A percentile compares a stretch with the other conserved stretches of the same genome.
phyloP scores from a whole-genome alignment of 2,797 vertebrate genomes.

The Muscicapa comitata region DNA sequence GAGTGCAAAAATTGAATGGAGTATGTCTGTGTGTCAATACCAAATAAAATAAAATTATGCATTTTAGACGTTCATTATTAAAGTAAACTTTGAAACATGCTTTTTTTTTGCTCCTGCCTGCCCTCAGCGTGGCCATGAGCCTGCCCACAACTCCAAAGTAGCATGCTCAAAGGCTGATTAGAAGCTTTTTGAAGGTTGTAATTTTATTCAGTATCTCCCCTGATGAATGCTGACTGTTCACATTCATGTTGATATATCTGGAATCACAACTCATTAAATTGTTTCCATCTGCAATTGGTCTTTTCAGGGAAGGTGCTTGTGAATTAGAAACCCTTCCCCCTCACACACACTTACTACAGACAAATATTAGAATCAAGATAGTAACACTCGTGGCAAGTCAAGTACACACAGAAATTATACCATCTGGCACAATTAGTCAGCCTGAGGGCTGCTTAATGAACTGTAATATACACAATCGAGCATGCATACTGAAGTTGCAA shows the following conservation, averaged over 20 bases:
- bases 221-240: conserved; percentile 16
- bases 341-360: background rate
- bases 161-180: background rate
- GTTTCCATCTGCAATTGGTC: conserved; percentile 43
- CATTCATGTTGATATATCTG: conserved; percentile 14
- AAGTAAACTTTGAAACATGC: background rate
- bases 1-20: background rate
- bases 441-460: conserved; percentile 58
- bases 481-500: conserved; percentile 2
- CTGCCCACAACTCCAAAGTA: background rate
- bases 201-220: background rate
- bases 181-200: background rate
- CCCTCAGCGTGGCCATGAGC: rapidly evolving
- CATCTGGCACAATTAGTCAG: conserved; percentile 70
- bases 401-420: conserved; percentile 59
- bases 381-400: conserved; percentile 50
- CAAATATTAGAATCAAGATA: conserved; percentile 58
- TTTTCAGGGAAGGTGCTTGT: conserved; percentile 37
- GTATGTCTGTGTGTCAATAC: background rate
- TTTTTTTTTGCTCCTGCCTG: background rate
- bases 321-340: conserved; percentile 14
- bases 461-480: conserved; percentile 49
- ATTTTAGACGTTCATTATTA: background rate
- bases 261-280: conserved; percentile 32
- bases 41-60: background rate